Evolutionary conservation across 2,113 vertebrate genomes (phyloP).

Genomic region (Pomatorhinus ruficollis): DNA sequence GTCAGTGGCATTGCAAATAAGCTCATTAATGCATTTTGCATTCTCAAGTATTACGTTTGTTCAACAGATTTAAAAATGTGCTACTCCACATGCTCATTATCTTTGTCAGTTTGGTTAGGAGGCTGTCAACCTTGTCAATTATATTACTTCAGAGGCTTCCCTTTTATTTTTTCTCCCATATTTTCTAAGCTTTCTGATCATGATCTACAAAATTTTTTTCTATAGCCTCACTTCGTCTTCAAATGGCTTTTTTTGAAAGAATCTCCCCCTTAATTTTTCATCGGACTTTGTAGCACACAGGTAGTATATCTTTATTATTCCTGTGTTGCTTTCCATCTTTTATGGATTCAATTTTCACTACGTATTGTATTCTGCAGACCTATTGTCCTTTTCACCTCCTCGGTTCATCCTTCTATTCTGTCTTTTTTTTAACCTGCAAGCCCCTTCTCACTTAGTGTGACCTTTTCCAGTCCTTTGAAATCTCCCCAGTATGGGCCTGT

Average conservation of each 20-base stretch:
- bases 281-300: constrained; percentile 6
- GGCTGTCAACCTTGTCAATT: constrained; percentile 47
- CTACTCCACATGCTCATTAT: constrained; percentile 31
- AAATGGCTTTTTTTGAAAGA: constrained; percentile 19
- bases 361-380: constrained; percentile 36
- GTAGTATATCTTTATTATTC: constrained; percentile 37
- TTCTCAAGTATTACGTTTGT: background rate
- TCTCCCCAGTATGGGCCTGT: background rate
- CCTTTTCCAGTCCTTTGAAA: constrained; percentile 56
- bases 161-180: background rate
- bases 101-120: background rate
- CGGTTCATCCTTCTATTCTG: constrained; percentile 27
- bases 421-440: background rate
- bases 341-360: constrained; percentile 27
- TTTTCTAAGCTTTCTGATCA: constrained; percentile 46
- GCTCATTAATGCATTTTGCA: background rate
- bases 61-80: constrained; percentile 8
- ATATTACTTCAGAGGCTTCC: background rate
- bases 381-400: constrained; percentile 51
- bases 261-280: constrained; percentile 19
- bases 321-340: constrained; percentile 40
- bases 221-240: background rate
- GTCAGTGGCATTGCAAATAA: background rate
- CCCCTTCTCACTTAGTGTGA: constrained; percentile 26
- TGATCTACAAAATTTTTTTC: background rate